phyloP scores from a whole-genome alignment of 2,888 invertebrate genomes.

The Trichopria drosophilae region DNA sequence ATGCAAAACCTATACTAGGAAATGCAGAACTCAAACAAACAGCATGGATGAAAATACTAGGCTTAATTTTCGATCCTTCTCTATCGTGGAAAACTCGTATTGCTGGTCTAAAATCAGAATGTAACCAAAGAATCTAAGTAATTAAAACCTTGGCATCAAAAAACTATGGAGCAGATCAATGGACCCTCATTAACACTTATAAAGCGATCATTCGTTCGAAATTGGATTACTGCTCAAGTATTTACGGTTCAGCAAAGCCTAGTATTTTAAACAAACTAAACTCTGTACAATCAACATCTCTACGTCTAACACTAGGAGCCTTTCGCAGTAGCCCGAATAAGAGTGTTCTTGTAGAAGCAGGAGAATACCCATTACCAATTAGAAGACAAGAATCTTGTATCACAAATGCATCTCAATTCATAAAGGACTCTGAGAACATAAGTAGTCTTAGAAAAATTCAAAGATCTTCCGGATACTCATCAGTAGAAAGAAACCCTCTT shows the following conservation, averaged over 20 bases:
- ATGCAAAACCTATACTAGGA: background rate
- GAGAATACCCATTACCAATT: too few species aligned
- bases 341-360: conserved; percentile 9
- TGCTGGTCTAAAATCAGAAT: conserved; percentile 11
- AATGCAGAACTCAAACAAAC: too few species aligned
- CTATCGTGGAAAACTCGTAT: background rate
- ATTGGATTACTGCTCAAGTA: background rate
- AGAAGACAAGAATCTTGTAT: too few species aligned
- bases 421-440: too few species aligned
- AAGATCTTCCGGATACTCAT: too few species aligned
- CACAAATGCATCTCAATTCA: too few species aligned
- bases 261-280: conserved; percentile 5
- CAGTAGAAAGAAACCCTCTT: too few species aligned
- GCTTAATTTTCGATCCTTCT: background rate
- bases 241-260: background rate
- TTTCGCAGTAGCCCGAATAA: background rate
- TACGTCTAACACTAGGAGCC: conserved; percentile 11
- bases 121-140: background rate
- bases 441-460: too few species aligned
- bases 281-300: conserved; percentile 4
- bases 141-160: conserved; percentile 2
- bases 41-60: conserved; percentile 15
- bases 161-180: background rate
- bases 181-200: too few species aligned
- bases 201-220: too few species aligned